Evolutionary conservation across 2,888 invertebrate species (phyloP).

Genomic region (Furcula furcula): DNA sequence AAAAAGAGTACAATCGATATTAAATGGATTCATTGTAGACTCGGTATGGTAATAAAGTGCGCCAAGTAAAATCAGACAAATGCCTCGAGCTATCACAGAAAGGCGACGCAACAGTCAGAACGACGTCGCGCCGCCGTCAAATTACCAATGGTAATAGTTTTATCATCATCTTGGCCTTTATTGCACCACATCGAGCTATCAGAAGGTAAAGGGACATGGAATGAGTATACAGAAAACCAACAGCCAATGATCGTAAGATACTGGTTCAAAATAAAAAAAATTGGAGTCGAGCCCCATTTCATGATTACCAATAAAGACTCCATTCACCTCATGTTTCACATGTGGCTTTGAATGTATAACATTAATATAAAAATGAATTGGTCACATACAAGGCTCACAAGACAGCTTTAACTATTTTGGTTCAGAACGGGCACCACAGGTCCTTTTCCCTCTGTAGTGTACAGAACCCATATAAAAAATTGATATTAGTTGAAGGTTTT

Average conservation of each 20-base stretch:
- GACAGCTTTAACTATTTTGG: too few species aligned
- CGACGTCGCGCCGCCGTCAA: background rate
- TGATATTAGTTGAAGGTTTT: slow-evolving; percentile 78
- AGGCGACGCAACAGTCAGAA: slow-evolving; percentile 1
- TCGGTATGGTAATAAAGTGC: background rate
- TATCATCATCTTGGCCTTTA: slow-evolving; percentile 3
- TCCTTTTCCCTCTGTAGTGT: slow-evolving; percentile 70
- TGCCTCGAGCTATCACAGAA: slow-evolving; percentile 2
- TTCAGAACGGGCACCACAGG: slow-evolving; percentile 43
- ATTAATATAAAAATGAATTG: too few species aligned
- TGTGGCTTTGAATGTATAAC: too few species aligned
- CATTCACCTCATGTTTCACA: too few species aligned
- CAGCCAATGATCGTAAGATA: slow-evolving; percentile 54
- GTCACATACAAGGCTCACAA: too few species aligned
- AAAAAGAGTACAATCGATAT: too few species aligned
- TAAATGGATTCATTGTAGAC: too few species aligned
- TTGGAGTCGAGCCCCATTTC: too few species aligned
- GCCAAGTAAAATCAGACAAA: slow-evolving; percentile 4
- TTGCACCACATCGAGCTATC: slow-evolving; percentile 38
- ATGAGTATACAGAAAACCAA: slow-evolving; percentile 77
- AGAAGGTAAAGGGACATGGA: slow-evolving; percentile 72
- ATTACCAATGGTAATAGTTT: background rate
- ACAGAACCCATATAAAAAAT: slow-evolving; percentile 32
- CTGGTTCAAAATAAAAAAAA: too few species aligned
- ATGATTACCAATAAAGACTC: too few species aligned